These are phyloP conservation scores for Euproctis similis DNA, from an alignment of 2,888 invertebrate species.

Conservation along the genomic window DNA sequence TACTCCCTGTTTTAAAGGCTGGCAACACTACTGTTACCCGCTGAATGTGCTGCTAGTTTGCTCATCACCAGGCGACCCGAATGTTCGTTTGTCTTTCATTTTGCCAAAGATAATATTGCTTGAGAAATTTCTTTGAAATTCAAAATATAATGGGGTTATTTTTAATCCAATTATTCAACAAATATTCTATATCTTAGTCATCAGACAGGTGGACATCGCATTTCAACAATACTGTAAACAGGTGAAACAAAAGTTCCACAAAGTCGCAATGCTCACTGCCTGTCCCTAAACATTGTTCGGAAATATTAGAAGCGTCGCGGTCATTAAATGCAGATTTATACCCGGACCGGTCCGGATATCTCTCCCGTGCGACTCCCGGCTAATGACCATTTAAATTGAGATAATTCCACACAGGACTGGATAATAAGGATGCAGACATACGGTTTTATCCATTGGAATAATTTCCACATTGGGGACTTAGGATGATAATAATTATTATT, in stretches of 20 bases:
- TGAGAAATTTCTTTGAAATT: too few relatives aligned
- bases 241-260: constrained; percentile 20
- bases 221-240: constrained; percentile 5
- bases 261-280: constrained; percentile 16
- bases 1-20: too few relatives aligned
- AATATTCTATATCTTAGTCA: too few relatives aligned
- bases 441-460: constrained; percentile 11
- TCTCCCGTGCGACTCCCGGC: constrained; percentile 70
- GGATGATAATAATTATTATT: too few relatives aligned
- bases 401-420: constrained; percentile 68
- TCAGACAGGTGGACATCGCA: too few relatives aligned
- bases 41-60: background rate
- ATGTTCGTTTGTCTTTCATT: too few relatives aligned
- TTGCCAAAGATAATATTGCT: too few relatives aligned
- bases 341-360: constrained; percentile 62
- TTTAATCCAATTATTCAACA: too few relatives aligned
- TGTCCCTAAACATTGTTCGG: constrained; percentile 57
- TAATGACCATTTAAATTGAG: constrained; percentile 77
- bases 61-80: too few relatives aligned
- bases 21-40: too few relatives aligned
- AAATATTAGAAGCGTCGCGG: constrained; percentile 59
- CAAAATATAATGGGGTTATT: too few relatives aligned
- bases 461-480: too few relatives aligned
- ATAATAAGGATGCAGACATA: constrained; percentile 41
- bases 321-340: constrained; percentile 75